These are phyloP conservation scores for Proisotoma minuta DNA, from an alignment of 2,888 invertebrate genomes.

Conservation along the genomic window DNA sequence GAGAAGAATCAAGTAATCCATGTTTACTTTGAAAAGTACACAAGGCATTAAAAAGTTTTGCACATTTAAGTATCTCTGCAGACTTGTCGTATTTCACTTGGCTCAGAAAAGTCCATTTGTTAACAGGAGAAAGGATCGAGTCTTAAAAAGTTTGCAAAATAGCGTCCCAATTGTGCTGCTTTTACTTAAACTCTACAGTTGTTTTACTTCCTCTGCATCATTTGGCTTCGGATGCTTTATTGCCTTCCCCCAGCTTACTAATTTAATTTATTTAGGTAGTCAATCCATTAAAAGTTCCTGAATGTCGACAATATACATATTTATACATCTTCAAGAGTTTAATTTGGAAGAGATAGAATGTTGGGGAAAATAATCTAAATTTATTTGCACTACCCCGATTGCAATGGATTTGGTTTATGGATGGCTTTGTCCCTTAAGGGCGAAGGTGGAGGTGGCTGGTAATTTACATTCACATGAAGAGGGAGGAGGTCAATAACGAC, in stretches of 20 bases:
- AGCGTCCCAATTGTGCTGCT: neutral
- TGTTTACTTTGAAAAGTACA: neutral
- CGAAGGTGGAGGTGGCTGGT: neutral
- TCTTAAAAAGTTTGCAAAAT: neutral
- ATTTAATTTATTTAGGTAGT: slow-evolving; percentile 4
- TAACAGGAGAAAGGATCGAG: neutral
- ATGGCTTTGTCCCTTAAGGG: neutral
- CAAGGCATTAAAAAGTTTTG: neutral
- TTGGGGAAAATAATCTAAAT: no score
- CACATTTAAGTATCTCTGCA: neutral
- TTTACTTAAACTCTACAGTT: neutral
- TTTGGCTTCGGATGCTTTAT: neutral
- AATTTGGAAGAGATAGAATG: no score
- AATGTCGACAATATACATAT: no score
- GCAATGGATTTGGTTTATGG: no score
- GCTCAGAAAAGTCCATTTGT: neutral
- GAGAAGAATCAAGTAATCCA: neutral
- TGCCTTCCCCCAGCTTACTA: neutral
- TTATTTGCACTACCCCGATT: no score
- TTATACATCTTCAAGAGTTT: no score
- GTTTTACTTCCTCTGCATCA: neutral
- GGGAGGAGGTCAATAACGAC: neutral
- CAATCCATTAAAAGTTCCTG: slow-evolving; percentile 4
- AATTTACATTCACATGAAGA: neutral
- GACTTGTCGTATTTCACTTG: slow-evolving; percentile 2